Conservation (phyloP, 2,888 invertebrate species). For the Nephrotoma appendiculata region DNA sequence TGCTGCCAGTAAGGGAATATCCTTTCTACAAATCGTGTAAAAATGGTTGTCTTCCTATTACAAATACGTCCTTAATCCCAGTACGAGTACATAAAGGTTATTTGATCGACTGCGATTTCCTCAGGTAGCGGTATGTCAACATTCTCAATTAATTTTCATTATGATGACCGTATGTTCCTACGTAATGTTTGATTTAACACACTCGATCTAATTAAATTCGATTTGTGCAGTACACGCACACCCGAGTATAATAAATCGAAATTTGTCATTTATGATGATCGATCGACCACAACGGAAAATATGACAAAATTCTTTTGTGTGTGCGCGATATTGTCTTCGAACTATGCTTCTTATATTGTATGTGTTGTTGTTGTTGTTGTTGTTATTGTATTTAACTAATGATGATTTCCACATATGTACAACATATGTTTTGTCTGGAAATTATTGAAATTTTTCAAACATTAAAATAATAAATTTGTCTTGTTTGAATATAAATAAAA, state of each 20-base stretch:
- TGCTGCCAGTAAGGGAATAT: neutral
- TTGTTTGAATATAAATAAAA: neutral
- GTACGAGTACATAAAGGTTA: neutral
- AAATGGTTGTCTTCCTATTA: neutral
- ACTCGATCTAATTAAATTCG: neutral
- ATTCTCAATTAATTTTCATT: neutral
- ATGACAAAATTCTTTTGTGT: neutral
- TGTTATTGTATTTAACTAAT: neutral
- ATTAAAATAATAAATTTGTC: neutral
- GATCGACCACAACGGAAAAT: neutral
- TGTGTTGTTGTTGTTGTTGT: neutral
- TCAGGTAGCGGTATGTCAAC: neutral
- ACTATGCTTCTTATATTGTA: neutral
- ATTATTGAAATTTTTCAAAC: neutral
- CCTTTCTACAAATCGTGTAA: neutral
- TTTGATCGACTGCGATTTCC: neutral
- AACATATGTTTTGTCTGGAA: constrained; percentile 4
- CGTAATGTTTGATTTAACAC: no score
- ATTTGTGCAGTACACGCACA: neutral
- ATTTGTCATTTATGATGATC: neutral
- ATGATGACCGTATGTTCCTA: neutral
- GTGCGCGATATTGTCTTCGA: neutral
- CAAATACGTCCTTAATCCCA: neutral
- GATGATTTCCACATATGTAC: constrained; percentile 3
- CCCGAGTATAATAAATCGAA: neutral